These are phyloP conservation scores for Gila robusta DNA, from an alignment of 2,797 vertebrate genomes.

Conservation along the genomic window DNA sequence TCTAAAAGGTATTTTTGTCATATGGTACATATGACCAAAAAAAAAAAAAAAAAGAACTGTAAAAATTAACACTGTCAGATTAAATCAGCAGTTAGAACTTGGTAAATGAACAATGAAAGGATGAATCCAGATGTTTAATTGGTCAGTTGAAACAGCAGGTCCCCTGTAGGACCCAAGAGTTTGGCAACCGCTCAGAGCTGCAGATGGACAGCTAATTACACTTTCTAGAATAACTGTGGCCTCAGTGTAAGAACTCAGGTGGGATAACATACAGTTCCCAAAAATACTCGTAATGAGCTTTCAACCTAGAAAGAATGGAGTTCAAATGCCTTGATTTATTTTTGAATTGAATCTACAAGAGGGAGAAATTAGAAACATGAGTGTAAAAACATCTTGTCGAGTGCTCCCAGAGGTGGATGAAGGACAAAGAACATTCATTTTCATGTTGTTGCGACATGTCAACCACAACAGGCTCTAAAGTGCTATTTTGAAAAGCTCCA, in stretches of 20 bases:
- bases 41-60: neutral
- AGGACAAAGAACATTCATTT: conserved; percentile 62
- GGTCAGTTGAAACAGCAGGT: conserved; percentile 50
- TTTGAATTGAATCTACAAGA: conserved; percentile 39
- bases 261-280: conserved; percentile 53
- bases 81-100: conserved; percentile 46
- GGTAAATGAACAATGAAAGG: conserved; percentile 49
- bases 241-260: conserved; percentile 57
- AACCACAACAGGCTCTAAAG: conserved; percentile 54
- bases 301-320: conserved; percentile 42
- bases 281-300: conserved; percentile 53
- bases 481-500: conserved; percentile 48
- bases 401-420: conserved; percentile 42
- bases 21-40: neutral
- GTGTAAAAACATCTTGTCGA: conserved; percentile 55
- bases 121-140: conserved; percentile 55
- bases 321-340: conserved; percentile 52
- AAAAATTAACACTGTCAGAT: conserved; percentile 50
- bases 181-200: conserved; percentile 45
- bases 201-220: conserved; percentile 59
- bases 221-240: conserved; percentile 54
- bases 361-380: conserved; percentile 49
- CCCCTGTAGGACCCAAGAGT: conserved; percentile 48
- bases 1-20: neutral
- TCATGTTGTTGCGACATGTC: conserved; percentile 59